These are phyloP conservation scores for Phortica variegata DNA, from an alignment of 1,140 invertebrate genomes.

Conservation along the genomic window DNA sequence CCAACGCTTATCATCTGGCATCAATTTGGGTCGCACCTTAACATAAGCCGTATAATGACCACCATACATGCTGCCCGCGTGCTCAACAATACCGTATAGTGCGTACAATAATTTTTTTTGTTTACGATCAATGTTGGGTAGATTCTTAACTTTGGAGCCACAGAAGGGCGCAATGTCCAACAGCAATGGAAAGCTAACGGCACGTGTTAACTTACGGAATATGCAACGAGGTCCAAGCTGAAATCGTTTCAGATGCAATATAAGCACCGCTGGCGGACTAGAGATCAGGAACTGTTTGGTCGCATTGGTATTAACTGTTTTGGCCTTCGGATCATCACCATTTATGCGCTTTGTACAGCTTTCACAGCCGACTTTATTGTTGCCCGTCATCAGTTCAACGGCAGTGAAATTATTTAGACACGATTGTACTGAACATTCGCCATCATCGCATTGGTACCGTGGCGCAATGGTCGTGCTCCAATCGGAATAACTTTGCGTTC, in stretches of 20 bases:
- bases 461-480: slow-evolving; percentile 62
- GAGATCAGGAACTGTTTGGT: slow-evolving; percentile 90
- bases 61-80: slow-evolving; percentile 83
- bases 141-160: slow-evolving; percentile 71
- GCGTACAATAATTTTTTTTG: slow-evolving; percentile 80
- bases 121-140: slow-evolving; percentile 64
- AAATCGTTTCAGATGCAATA: slow-evolving; percentile 92
- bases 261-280: slow-evolving; percentile 87
- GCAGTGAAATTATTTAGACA: slow-evolving; percentile 91
- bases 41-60: slow-evolving; percentile 98
- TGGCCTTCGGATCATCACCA: slow-evolving; percentile 62
- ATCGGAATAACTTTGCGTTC: slow-evolving; percentile 51
- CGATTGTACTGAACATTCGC: slow-evolving; percentile 80
- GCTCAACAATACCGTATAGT: slow-evolving; percentile 93
- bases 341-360: slow-evolving; percentile 77
- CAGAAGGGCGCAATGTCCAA: slow-evolving; percentile 91
- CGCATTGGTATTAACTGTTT: slow-evolving; percentile 84
- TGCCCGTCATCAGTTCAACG: slow-evolving; percentile 82
- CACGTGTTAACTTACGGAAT: slow-evolving; percentile 77
- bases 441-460: slow-evolving; percentile 71
- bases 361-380: slow-evolving; percentile 91
- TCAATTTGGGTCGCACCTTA: slow-evolving; percentile 66
- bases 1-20: slow-evolving; percentile 65
- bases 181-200: slow-evolving; percentile 83
- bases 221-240: slow-evolving; percentile 66